Evolutionary conservation across 1,140 invertebrate genomes (phyloP), one percentile per base, ranked within the genome.

Genomic region (Parapsyche elsis): DNA sequence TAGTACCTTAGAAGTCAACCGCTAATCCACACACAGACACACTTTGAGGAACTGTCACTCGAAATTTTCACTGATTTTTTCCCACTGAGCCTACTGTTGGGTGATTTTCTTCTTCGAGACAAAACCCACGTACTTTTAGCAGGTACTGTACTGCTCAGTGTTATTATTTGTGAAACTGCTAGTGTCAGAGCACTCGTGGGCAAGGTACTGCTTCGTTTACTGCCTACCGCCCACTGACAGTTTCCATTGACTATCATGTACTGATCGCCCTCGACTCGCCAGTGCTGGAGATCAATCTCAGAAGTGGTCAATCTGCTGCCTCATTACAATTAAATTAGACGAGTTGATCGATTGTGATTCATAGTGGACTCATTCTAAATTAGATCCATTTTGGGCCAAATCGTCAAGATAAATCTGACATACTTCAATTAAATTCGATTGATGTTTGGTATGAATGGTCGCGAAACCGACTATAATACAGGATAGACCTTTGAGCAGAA

Each of bases 151-250:
- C 45, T 75, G 46, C 73, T 67, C 24, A 21, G 21, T 67, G 5
- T 67, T 1, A 26, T 16, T 61, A 67, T 26, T 67, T 24, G 2
- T 12, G 10, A 67, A 24, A 67, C 24, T 24, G 21, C 23, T 26
- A 23, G n/a, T 26, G 24, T 9, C 45, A 44, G 38, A 57, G 5
- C 46, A n/a, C 73, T 21, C 10, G 73, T 46, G 73, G 73, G 49
- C 49, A 23, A 57, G 45, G 73, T 75, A 75, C 73, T 75, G 73
- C 73, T 75, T 10, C 49, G 53, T 21, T 16, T 16, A 26, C 45
- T n/a, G 73, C 73, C 73, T 75, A 75, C 73, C 73, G 73, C 73
- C 73, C 73, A 75, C 73, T 75, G 73, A 75, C 49, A 21, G 30
- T 14, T 16, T 53, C 49, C 21, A 71, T 38, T 71, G 24, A 45